Conservation (phyloP, 1,140 invertebrate genomes). For the Aleiodes sp. region DNA sequence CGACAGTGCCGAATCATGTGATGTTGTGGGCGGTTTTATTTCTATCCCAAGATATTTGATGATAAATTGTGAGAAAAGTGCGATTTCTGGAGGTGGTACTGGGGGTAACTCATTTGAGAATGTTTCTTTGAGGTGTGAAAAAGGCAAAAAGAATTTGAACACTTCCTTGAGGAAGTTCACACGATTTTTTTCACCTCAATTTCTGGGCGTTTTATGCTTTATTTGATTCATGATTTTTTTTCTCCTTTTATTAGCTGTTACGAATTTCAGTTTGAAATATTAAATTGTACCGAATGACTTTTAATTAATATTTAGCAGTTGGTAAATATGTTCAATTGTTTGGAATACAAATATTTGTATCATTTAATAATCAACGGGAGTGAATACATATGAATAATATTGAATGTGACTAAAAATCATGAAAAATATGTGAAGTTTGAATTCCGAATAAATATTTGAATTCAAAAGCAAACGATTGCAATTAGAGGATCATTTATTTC, state of each 20-base stretch:
- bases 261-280: not conserved
- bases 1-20: slow-evolving; percentile 32
- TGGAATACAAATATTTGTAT: not conserved
- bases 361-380: not conserved
- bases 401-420: too few relatives aligned
- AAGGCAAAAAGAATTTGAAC: not conserved
- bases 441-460: not conserved
- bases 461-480: not conserved
- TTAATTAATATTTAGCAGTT: not conserved
- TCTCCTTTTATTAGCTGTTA: not conserved
- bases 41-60: slow-evolving; percentile 40
- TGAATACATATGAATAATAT: not conserved
- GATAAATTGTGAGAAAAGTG: slow-evolving; percentile 57
- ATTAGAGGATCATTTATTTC: not conserved
- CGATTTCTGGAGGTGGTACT: slow-evolving; percentile 2
- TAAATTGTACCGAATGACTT: not conserved
- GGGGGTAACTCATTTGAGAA: slow-evolving; percentile 8
- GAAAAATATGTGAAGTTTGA: not conserved
- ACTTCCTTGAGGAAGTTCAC: slow-evolving; percentile 33
- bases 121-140: not conserved
- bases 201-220: too few relatives aligned
- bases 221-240: not conserved
- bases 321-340: slow-evolving; percentile 5
- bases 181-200: slow-evolving; percentile 14
- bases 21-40: slow-evolving; percentile 28